Base-by-base conservation (phyloP, 2,888 invertebrate species). In the Nemotelus nigrinus region DNA sequence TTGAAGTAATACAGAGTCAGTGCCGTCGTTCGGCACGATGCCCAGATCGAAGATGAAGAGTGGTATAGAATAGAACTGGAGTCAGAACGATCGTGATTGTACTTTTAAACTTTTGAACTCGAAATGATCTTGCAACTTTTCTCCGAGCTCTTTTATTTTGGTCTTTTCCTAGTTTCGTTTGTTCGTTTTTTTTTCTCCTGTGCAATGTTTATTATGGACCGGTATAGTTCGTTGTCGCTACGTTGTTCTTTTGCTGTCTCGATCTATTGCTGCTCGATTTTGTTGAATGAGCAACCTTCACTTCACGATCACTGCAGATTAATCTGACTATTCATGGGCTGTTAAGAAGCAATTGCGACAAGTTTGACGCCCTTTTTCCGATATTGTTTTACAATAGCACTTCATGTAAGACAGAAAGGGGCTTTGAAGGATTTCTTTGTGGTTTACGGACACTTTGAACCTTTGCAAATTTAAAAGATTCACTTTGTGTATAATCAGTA, bases 91-190 rank as follows among this genome's bases (percentile, higher is more conserved):
- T 74, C 74, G 74, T 74, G 74, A 74, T 74, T 48, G 74, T 74
- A 74, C 74, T 74, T 74, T 70, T 74, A 74, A 74, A 74, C 74
- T 74, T 74, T 74, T 74, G 74, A 74, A 74, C 74, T 74, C 74
- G 63, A 74, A 74, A 74, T 74, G 74, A 74, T 74, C 39, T 72
- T 74, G 74, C 74, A 74, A 60, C 47, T 63, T 74, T 74, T 63
- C 71, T 10, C 41, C 8, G 10, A 65, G 44, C 41, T 6, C 41
- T 65, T 65, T 65, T 65, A 8, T 25, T 64, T 25, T 64, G 5
- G 39, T 39, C 41, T 7, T 10, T 68, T 68, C 25, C 55, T 41
- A 25, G 45, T 41, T 70, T 70, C 43, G 53, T 25, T 39, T 43
- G 50, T 39, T n/a, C 6, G 6, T 55, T 55, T 55, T 70, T 39